Evolutionary conservation across 1,140 invertebrate genomes (phyloP).

Genomic region (Drosophila carrolli): DNA sequence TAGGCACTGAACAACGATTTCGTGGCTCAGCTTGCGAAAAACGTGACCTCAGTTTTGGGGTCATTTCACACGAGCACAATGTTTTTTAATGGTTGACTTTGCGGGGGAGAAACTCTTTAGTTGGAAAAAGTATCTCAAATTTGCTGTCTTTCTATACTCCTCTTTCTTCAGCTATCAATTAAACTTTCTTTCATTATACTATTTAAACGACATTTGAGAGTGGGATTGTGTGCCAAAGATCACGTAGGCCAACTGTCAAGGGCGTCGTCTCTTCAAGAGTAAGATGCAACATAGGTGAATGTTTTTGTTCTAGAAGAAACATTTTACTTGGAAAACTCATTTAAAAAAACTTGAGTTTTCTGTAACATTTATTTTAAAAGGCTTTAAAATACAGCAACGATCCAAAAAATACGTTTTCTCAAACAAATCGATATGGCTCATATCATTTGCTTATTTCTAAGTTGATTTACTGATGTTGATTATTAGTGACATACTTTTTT

Average conservation of each 20-base stretch:
- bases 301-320: not conserved
- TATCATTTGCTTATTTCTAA: no score
- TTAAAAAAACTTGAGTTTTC: no score
- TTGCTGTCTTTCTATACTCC: not conserved
- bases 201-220: not conserved
- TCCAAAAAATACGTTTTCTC: no score
- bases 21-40: slow-evolving; percentile 19
- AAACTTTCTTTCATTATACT: slow-evolving; percentile 31
- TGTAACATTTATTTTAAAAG: no score
- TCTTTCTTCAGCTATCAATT: not conserved
- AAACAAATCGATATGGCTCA: no score
- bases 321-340: not conserved
- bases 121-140: slow-evolving; percentile 22
- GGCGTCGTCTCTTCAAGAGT: not conserved
- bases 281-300: not conserved
- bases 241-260: slow-evolving; percentile 33
- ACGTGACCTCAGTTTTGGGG: slow-evolving; percentile 8
- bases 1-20: slow-evolving; percentile 7
- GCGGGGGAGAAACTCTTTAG: slow-evolving; percentile 7
- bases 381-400: no score
- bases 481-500: no score
- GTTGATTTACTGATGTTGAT: no score
- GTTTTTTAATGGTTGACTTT: not conserved
- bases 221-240: slow-evolving; percentile 27
- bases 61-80: slow-evolving; percentile 3